Conservation (phyloP, 2,113 vertebrate genomes). For the Oxygymnocypris stewartii region DNA sequence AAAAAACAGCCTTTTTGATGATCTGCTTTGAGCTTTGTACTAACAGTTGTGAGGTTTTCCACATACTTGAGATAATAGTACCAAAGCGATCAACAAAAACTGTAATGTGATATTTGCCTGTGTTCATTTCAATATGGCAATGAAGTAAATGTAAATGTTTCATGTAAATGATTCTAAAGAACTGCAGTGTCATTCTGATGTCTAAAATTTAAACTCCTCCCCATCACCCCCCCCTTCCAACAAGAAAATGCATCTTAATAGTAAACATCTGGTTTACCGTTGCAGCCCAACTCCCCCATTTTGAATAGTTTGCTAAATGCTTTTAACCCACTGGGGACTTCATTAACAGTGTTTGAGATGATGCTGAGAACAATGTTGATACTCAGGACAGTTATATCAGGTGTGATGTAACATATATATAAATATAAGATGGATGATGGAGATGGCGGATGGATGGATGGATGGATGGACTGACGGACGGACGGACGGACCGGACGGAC, state of each 20-base stretch:
- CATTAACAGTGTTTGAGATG: slow-evolving; percentile 35
- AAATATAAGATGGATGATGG: no score
- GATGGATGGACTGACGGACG: no score
- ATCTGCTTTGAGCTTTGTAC: no score
- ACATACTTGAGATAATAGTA: no score
- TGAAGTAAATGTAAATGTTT: background rate
- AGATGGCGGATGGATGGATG: no score
- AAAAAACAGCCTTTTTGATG: no score
- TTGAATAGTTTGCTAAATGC: background rate
- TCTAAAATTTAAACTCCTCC: background rate
- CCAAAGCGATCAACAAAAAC: no score
- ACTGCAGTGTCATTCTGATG: slow-evolving; percentile 38
- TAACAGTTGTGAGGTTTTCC: no score
- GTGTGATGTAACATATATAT: slow-evolving; percentile 5
- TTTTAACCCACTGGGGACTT: slow-evolving; percentile 41
- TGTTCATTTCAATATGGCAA: background rate
- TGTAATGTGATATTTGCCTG: background rate
- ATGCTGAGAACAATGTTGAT: background rate
- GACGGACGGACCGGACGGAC: no score
- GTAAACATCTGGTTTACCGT: background rate
- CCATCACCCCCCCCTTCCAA: background rate
- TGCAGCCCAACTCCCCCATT: background rate
- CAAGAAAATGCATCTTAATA: slow-evolving; percentile 11
- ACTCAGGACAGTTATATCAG: background rate
- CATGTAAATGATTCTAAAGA: background rate